These are phyloP conservation scores for Diplogasteroides magnus DNA, from an alignment of 1,140 invertebrate genomes.

Conservation along the genomic window DNA sequence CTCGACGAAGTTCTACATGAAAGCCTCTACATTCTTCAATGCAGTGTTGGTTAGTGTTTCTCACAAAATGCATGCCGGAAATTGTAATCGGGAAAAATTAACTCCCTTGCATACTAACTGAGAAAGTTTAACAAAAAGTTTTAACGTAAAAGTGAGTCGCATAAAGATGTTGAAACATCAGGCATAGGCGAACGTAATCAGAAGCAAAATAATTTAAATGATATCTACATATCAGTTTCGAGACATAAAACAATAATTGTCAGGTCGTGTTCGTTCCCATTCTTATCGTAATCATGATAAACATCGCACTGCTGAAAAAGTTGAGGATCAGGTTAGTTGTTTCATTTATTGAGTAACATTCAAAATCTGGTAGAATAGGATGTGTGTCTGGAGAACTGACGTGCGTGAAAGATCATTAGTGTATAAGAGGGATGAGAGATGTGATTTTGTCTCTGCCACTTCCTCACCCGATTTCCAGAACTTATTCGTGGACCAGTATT, in stretches of 20 bases:
- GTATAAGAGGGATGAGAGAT: neutral
- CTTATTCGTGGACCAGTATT: neutral
- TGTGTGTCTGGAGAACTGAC: neutral
- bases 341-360: slow-evolving; percentile 5
- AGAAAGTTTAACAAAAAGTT: no score
- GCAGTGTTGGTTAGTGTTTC: slow-evolving; percentile 44
- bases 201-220: no score
- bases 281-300: slow-evolving; percentile 45
- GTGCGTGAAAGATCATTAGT: neutral
- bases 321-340: slow-evolving; percentile 32
- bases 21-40: slow-evolving; percentile 47
- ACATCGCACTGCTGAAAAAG: slow-evolving; percentile 41
- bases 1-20: slow-evolving; percentile 17
- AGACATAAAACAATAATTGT: no score
- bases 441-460: neutral
- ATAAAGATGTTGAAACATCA: no score
- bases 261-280: slow-evolving; percentile 53
- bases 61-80: no score
- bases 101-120: no score
- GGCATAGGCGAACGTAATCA: no score
- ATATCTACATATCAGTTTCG: no score
- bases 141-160: no score
- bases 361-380: slow-evolving; percentile 7
- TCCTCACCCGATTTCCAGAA: slow-evolving; percentile 7
- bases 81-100: no score